Conservation (phyloP, 2,797 vertebrate genomes). For the Falco biarmicus region DNA sequence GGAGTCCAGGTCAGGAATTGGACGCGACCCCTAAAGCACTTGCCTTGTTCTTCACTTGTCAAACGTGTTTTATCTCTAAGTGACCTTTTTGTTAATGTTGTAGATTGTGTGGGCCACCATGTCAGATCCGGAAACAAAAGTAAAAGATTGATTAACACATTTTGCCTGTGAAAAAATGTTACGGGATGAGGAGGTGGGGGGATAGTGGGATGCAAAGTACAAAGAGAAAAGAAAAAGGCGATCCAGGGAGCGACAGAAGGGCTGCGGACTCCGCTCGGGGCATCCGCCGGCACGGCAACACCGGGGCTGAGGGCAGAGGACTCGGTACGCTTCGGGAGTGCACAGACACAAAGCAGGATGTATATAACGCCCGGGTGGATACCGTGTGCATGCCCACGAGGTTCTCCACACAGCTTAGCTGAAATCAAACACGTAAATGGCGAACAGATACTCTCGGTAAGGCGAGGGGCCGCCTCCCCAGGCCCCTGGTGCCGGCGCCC, state of each 20-base stretch:
- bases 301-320: not conserved
- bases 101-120: slow-evolving; percentile 74
- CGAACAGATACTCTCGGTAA: not conserved
- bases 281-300: not conserved
- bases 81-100: slow-evolving; percentile 78
- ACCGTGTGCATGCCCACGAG: not conserved
- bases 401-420: not conserved
- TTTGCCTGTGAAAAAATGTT: slow-evolving; percentile 63
- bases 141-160: slow-evolving; percentile 74
- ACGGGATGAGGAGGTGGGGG: slow-evolving; percentile 24
- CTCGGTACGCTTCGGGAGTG: not conserved
- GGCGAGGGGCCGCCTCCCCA: not conserved
- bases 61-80: slow-evolving; percentile 77
- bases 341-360: not conserved
- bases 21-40: slow-evolving; percentile 72
- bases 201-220: slow-evolving; percentile 8
- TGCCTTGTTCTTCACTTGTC: slow-evolving; percentile 74
- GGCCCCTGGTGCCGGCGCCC: not conserved
- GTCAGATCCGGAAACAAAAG: slow-evolving; percentile 76
- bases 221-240: slow-evolving; percentile 43
- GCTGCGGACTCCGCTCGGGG: not conserved
- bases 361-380: not conserved
- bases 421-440: not conserved
- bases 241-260: not conserved
- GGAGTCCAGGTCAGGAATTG: slow-evolving; percentile 74